A percentile compares a stretch with the other conserved stretches of the same genome.
These are phyloP conservation scores for Cryptocheilus praepositus DNA, from an alignment of 2,888 invertebrate genomes.

Conservation along the genomic window DNA sequence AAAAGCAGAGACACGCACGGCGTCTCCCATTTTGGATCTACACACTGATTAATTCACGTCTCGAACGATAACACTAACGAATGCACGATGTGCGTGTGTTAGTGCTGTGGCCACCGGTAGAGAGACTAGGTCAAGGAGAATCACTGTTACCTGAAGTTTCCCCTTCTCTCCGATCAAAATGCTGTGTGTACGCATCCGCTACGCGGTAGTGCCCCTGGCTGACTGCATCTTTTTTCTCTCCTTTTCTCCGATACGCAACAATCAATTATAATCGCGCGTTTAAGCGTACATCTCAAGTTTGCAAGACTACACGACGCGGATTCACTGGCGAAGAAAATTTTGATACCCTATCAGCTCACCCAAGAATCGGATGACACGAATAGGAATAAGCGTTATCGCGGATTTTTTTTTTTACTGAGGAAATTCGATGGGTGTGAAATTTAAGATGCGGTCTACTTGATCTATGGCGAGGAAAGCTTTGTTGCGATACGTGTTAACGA, in stretches of 20 bases:
- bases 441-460: no score
- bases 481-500: no score
- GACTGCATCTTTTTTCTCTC: background rate
- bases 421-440: no score
- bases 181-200: conserved; percentile 22
- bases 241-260: background rate
- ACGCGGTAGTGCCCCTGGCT: conserved; percentile 12
- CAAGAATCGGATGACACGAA: no score
- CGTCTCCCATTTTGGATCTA: conserved; percentile 12
- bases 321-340: no score
- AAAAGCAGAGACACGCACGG: conserved; percentile 12
- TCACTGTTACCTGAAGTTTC: conserved; percentile 55
- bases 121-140: conserved; percentile 64
- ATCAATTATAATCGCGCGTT: no score
- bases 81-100: conserved; percentile 11
- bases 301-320: no score
- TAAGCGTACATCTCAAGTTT: no score
- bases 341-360: no score
- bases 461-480: no score
- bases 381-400: no score
- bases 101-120: conserved; percentile 33
- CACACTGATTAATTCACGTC: conserved; percentile 50
- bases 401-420: no score
- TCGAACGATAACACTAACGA: conserved; percentile 45
- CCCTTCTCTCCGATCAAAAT: conserved; percentile 26